Base-by-base conservation (phyloP, 2,888 invertebrate species). In the Pristionchus arcanus region DNA sequence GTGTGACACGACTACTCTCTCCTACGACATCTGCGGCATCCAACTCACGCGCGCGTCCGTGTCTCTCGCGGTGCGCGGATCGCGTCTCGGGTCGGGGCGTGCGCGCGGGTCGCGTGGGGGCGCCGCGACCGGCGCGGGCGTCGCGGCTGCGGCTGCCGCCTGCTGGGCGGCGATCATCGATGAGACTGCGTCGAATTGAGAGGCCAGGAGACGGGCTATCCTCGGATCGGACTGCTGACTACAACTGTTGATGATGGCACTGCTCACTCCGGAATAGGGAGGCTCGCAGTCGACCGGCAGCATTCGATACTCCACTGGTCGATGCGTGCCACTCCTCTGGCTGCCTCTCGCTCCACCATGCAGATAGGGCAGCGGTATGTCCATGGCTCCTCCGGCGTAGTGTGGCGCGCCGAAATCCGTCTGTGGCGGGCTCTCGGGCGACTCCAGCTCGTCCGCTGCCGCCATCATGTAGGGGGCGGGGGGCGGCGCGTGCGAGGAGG, bases 21-120 rank as follows among this genome's bases (percentile, higher is more conserved):
- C 59, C 87, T 89, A 89, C 66, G 81, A 81, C 68, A 89, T 89
- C 68, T 89, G 89, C n/a, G 89, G 89, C 89, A 89, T 89, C 89
- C 89, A 89, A 66, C 89, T 89, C 81, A 89, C 66, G 13, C 89
- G 34, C 31, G 55, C 37, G n/a, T 53, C 28, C 25, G 89, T 19
- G 83, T 89, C 89, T 34, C 88, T 74, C 15, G 34, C 42, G 21
- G 89, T 49, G 16, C 89, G 89, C 63, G 89, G 89, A 21, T 89
- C 89, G 19, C 81, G 25, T 21, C 89, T 5, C 11, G 89, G 89
- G n/a, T 89, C 89, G 11, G 71, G 53, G 4, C 55, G 34, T 1
- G 89, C 63, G 37, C 89, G 89, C 34, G 89, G 89, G 42, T 89
- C 89, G 28, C 55, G 34, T 31, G 89, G 74, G 42, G 63, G 59